Base-by-base conservation (phyloP, 2,113 vertebrate genomes). In the Sylvilagus bachmani region DNA sequence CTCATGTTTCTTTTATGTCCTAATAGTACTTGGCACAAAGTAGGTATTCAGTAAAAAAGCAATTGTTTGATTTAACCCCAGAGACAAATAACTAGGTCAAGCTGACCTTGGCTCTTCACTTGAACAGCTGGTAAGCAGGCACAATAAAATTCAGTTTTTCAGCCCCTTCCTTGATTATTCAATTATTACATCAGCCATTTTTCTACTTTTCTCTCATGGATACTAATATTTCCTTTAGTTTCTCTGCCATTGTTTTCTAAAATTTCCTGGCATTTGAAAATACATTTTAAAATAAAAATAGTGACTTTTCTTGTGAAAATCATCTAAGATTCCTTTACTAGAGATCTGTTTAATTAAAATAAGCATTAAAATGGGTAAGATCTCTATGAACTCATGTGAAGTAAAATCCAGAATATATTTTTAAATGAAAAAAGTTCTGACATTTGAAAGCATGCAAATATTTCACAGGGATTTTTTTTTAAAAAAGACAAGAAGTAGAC, bases 21-120 rank as follows among this genome's bases (percentile, higher is more conserved):
- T 92, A 87, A 87, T 44, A 71, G 55, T 19, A 90, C 51, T 79
- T 84, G 92, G 81, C 81, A 95, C 90, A 90, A 96, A 95, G 69
- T 73, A 95, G 44, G 62, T 71, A 92, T 89, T 95, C 38, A 92
- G 62, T 85, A 73, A 91, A 94, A 94, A 93, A 49, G 62, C 69
- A n/a, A 94, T 74, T 73, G 87, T 94, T 89, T 75, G 5, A 58
- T 95, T 94, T 91, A 95, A 79, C 36, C 33, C 49, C n/a, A 33
- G 29, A 22, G 62, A 73, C 93, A 94, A 90, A 86, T 77, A 83
- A 93, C 44, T 75, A 94, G 49, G 61, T 96, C 95, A 87, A 73
- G 31, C 36, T 96, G 87, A 89, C 92, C 87, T 78, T 94, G 67
- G 75, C 5, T 36, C 10, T 61, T 89, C 29, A 84, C 25, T 92